A percentile compares a stretch with the other conserved stretches of the same genome.
Conservation (phyloP, 2,113 vertebrate species). For the Gobiocypris rarus region DNA sequence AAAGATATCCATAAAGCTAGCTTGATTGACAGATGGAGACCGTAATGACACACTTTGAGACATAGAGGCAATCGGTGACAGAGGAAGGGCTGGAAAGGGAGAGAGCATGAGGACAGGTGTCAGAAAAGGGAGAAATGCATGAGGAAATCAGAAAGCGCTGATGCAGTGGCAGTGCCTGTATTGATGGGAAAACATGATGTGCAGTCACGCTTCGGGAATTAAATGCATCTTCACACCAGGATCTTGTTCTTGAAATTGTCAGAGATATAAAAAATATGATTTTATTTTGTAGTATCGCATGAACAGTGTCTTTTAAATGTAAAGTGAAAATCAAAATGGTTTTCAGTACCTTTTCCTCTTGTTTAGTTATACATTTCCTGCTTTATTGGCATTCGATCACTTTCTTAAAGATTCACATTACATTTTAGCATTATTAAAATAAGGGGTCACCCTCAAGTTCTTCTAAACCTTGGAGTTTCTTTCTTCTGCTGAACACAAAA, state of each 20-base stretch:
- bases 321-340: not conserved
- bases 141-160: not conserved
- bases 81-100: not conserved
- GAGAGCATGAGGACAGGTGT: not conserved
- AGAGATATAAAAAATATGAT: constrained; percentile 3
- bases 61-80: not conserved
- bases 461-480: too few species aligned
- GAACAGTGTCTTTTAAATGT: not conserved
- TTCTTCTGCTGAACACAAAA: too few species aligned
- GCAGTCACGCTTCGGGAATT: not conserved
- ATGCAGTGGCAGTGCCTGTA: not conserved
- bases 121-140: constrained; percentile 12
- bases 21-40: constrained; percentile 21
- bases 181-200: constrained; percentile 4
- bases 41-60: not conserved
- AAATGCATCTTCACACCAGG: not conserved
- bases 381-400: too few species aligned
- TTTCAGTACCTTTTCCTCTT: not conserved
- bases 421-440: too few species aligned
- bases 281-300: not conserved
- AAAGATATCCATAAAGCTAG: constrained; percentile 21
- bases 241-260: not conserved
- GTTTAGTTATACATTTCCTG: not conserved
- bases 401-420: too few species aligned
- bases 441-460: too few species aligned